Evolutionary conservation across 1,140 invertebrate genomes (phyloP).

Genomic region (Archivesica marissinica): DNA sequence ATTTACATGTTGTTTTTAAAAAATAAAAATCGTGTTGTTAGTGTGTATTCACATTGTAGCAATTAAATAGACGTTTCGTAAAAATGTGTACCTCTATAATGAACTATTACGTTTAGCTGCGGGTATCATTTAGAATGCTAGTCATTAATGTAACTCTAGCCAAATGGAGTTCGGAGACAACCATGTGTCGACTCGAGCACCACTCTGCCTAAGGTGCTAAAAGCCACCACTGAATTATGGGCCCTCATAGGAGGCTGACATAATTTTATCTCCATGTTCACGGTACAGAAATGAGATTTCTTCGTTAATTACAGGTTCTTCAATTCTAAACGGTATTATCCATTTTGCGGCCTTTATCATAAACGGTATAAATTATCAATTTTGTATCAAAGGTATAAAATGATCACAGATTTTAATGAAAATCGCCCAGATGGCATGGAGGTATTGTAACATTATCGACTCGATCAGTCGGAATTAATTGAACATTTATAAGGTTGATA

Average conservation of each 20-base stretch:
- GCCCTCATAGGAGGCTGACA: conserved; percentile 56
- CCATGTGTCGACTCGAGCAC: background rate
- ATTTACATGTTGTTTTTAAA: no score
- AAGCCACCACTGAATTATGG: conserved; percentile 39
- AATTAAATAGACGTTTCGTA: no score
- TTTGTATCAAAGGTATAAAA: conserved; percentile 50
- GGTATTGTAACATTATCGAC: conserved; percentile 59
- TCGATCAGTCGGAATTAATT: conserved; percentile 63
- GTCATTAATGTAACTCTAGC: background rate
- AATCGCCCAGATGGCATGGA: conserved; percentile 56
- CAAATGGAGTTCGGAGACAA: background rate
- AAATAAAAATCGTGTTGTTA: no score
- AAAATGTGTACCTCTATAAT: no score
- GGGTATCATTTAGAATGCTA: no score
- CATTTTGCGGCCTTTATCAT: conserved; percentile 42
- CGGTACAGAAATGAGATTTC: conserved; percentile 17
- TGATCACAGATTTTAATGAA: conserved; percentile 56
- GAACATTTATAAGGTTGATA: conserved; percentile 63
- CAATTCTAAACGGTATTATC: conserved; percentile 18
- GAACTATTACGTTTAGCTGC: background rate
- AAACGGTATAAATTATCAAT: conserved; percentile 64
- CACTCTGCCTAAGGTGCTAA: conserved; percentile 34
- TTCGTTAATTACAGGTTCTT: conserved; percentile 57
- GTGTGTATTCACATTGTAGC: no score
- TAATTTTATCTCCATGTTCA: conserved; percentile 65